Conservation (phyloP, 2,797 vertebrate genomes). For the Mormyrus hasselquistii region DNA sequence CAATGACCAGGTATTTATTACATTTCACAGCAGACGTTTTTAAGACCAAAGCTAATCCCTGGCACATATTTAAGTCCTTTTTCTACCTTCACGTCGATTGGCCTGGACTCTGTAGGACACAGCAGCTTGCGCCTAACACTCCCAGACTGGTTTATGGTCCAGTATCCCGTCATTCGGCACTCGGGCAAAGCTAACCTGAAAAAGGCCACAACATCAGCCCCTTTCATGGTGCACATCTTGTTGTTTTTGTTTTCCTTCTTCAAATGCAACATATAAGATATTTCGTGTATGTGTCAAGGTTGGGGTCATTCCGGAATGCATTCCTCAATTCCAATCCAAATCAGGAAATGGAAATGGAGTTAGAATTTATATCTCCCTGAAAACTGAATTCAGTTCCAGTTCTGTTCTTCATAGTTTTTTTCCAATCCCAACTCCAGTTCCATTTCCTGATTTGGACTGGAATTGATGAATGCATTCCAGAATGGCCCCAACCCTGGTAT, state of each 20-base stretch:
- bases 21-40: background rate
- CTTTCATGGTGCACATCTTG: too few species aligned
- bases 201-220: background rate
- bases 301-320: too few species aligned
- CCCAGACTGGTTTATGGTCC: constrained; percentile 69
- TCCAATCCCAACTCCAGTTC: too few species aligned
- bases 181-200: constrained; percentile 81
- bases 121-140: constrained; percentile 70
- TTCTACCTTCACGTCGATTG: constrained; percentile 79
- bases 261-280: background rate
- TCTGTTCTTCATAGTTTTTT: too few species aligned
- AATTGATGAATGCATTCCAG: too few species aligned
- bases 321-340: too few species aligned
- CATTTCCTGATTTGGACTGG: too few species aligned
- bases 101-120: constrained; percentile 76
- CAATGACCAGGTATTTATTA: background rate
- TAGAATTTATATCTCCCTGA: too few species aligned
- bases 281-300: background rate
- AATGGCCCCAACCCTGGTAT: background rate
- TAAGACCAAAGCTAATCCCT: background rate
- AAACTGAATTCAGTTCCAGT: too few species aligned
- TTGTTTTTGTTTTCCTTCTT: background rate
- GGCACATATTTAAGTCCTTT: background rate
- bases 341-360: too few species aligned
- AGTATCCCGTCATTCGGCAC: constrained; percentile 79